Evolutionary conservation across 2,113 vertebrate genomes (phyloP).

Genomic region (Chinchilla lanigera): DNA sequence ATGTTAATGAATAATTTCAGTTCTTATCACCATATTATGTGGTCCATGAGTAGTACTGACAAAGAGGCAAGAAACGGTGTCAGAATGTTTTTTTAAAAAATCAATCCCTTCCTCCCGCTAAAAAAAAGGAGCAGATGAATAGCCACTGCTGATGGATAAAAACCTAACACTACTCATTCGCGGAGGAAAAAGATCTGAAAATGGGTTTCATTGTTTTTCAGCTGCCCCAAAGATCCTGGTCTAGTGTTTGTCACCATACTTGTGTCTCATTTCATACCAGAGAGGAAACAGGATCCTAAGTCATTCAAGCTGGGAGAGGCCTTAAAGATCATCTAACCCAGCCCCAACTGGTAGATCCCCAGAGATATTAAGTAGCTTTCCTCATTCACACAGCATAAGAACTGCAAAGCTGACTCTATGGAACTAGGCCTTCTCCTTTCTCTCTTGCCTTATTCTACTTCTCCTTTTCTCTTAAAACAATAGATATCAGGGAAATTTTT

Average conservation of each 20-base stretch:
- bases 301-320: not conserved
- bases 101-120: fast-evolving
- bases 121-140: not conserved
- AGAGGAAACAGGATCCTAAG: not conserved
- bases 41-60: slow-evolving; percentile 71
- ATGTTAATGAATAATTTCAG: slow-evolving; percentile 82
- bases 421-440: not conserved
- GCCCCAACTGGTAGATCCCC: not conserved
- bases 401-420: not conserved
- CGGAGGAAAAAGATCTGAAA: not conserved
- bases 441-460: not conserved
- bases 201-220: not conserved
- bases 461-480: not conserved
- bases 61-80: not conserved
- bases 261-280: not conserved
- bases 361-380: not conserved
- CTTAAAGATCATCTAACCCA: not conserved
- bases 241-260: not conserved
- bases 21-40: slow-evolving; percentile 76
- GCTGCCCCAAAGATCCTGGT: not conserved
- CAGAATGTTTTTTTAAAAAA: not conserved
- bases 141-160: not conserved
- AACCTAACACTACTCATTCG: not conserved
- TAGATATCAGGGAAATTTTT: not conserved
- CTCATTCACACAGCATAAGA: not conserved